phyloP scores from a whole-genome alignment of 2,113 vertebrate species.

The Taxidea taxus region DNA sequence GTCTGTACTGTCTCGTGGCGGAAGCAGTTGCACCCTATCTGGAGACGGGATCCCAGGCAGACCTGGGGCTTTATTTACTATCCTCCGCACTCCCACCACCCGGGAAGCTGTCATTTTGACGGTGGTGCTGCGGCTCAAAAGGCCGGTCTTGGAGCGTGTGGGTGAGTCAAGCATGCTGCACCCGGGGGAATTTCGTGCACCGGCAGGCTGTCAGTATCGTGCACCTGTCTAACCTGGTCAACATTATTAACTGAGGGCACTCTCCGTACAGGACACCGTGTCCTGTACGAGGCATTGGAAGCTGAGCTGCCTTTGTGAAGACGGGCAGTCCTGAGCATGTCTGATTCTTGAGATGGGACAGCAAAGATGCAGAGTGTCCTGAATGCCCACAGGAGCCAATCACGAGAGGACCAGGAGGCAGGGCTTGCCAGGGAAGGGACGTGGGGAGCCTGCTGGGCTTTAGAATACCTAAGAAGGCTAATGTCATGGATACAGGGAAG shows the following conservation, averaged over 20 bases:
- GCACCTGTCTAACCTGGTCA: accelerated
- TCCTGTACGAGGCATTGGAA: accelerated
- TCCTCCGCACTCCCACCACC: accelerated
- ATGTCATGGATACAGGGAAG: accelerated
- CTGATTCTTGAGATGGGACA: too few species aligned
- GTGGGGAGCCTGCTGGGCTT: accelerated
- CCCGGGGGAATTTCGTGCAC: accelerated
- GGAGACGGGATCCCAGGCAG: accelerated
- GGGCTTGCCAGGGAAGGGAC: accelerated
- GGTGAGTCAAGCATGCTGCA: not conserved
- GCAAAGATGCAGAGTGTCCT: accelerated
- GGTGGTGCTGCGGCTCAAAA: not conserved
- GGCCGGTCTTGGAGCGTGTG: accelerated
- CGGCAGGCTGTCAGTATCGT: accelerated
- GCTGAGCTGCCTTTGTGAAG: too few species aligned
- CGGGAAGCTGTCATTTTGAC: not conserved
- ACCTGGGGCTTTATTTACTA: accelerated
- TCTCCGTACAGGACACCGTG: accelerated
- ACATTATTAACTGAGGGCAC: accelerated
- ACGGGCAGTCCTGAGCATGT: accelerated
- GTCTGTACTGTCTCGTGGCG: not conserved
- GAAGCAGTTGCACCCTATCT: not conserved
- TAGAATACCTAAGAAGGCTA: not conserved
- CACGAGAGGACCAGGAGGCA: not conserved
- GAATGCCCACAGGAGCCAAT: accelerated